A percentile compares a stretch with the other conserved stretches of the same genome.
phyloP scores from a whole-genome alignment of 2,888 invertebrate species.

The Cristatella mucedo region DNA sequence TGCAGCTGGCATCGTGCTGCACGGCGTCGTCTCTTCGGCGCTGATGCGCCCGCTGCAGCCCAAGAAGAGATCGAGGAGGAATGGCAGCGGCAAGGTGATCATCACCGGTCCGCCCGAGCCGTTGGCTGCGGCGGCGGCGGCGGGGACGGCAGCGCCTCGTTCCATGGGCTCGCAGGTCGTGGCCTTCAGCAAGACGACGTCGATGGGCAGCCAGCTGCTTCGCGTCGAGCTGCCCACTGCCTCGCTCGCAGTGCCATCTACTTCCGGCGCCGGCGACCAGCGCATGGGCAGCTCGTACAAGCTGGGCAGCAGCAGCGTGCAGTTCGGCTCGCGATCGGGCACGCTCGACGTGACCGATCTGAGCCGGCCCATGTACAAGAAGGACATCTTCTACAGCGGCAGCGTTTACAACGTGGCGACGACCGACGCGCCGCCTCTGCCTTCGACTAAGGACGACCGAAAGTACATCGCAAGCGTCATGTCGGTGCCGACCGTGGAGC shows the following conservation, averaged over 20 bases:
- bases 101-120: not conserved
- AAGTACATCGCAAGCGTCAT: constrained; percentile 82
- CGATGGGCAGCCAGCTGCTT: too few species aligned
- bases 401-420: constrained; percentile 68
- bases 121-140: not conserved
- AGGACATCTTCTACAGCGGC: constrained; percentile 94
- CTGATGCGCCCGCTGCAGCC: constrained; percentile 64
- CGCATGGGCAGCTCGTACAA: too few species aligned
- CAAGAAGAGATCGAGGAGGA: constrained; percentile 11
- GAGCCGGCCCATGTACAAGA: constrained; percentile 66
- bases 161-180: too few species aligned
- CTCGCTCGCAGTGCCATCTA: too few species aligned
- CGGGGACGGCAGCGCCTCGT: too few species aligned
- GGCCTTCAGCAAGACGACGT: too few species aligned
- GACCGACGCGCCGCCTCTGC: not conserved
- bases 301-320: too few species aligned
- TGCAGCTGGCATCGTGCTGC: constrained; percentile 58
- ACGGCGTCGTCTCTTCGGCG: constrained; percentile 59
- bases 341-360: constrained; percentile 6
- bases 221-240: too few species aligned
- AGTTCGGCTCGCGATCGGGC: too few species aligned
- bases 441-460: constrained; percentile 42
- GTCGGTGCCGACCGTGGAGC: constrained; percentile 51
- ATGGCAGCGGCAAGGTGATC: not conserved
- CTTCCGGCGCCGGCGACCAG: too few species aligned